phyloP scores from a whole-genome alignment of 2,113 vertebrate genomes.

The human (Homo sapiens) region DNA sequence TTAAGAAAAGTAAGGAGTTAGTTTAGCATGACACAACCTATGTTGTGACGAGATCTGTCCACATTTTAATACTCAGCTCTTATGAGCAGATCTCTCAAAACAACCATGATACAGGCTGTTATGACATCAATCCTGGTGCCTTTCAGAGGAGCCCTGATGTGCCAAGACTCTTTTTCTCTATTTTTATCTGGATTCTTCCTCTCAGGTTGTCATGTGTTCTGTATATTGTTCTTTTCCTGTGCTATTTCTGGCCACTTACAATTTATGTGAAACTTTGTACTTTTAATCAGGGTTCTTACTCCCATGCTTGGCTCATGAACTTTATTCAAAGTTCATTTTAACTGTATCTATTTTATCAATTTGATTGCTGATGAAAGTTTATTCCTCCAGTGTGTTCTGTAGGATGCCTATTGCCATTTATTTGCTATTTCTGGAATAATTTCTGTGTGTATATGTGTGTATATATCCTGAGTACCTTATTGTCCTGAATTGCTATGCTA shows the following conservation, averaged over 20 bases:
- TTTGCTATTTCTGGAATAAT: slow-evolving; percentile 4
- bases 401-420: background rate
- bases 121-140: background rate
- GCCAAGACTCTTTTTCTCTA: background rate
- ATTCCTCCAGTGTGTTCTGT: background rate
- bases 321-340: slow-evolving; percentile 16
- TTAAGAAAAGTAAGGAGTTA: background rate
- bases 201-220: background rate
- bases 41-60: background rate
- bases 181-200: background rate
- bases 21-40: background rate
- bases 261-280: background rate
- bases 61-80: background rate
- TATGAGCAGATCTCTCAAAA: background rate
- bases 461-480: background rate
- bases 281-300: background rate
- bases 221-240: background rate
- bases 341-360: background rate
- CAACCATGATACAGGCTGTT: background rate
- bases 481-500: background rate
- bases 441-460: background rate
- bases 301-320: background rate
- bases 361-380: background rate
- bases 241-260: background rate
- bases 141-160: background rate